These are phyloP conservation scores for Spilarctia lutea DNA, from an alignment of 2,888 invertebrate species.

Conservation along the genomic window DNA sequence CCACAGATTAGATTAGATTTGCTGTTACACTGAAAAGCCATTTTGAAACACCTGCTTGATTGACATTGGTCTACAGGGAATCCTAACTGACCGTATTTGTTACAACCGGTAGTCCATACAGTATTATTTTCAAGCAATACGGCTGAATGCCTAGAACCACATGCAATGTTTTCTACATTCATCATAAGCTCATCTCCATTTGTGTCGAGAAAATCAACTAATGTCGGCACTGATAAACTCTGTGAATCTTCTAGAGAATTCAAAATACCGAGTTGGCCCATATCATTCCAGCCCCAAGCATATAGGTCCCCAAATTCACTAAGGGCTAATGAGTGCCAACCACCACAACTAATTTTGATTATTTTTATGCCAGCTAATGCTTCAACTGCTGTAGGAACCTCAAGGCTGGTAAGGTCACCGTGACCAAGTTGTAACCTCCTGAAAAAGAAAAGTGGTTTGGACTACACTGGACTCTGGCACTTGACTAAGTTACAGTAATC, in stretches of 20 bases:
- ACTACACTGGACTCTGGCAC: background rate
- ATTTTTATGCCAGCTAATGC: slow-evolving; percentile 92
- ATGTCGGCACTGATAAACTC: slow-evolving; percentile 69
- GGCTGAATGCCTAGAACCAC: slow-evolving; percentile 93
- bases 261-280: slow-evolving; percentile 92
- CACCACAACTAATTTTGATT: slow-evolving; percentile 90
- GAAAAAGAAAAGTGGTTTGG: slow-evolving; percentile 50
- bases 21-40: slow-evolving; percentile 58
- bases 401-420: slow-evolving; percentile 88
- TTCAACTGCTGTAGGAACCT: slow-evolving; percentile 89
- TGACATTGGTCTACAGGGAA: slow-evolving; percentile 62
- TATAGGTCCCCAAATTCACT: slow-evolving; percentile 94
- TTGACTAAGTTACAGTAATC: background rate
- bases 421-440: slow-evolving; percentile 96
- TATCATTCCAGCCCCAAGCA: slow-evolving; percentile 96
- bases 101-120: slow-evolving; percentile 93
- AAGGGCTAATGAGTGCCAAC: slow-evolving; percentile 95
- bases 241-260: slow-evolving; percentile 47
- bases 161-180: slow-evolving; percentile 87
- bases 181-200: slow-evolving; percentile 78
- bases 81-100: slow-evolving; percentile 93
- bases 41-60: slow-evolving; percentile 64
- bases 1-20: slow-evolving; percentile 67
- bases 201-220: slow-evolving; percentile 74
- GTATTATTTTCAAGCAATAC: slow-evolving; percentile 88